Evolutionary conservation across 2,113 vertebrate species (phyloP).

Genomic region (Grantiella picta): DNA sequence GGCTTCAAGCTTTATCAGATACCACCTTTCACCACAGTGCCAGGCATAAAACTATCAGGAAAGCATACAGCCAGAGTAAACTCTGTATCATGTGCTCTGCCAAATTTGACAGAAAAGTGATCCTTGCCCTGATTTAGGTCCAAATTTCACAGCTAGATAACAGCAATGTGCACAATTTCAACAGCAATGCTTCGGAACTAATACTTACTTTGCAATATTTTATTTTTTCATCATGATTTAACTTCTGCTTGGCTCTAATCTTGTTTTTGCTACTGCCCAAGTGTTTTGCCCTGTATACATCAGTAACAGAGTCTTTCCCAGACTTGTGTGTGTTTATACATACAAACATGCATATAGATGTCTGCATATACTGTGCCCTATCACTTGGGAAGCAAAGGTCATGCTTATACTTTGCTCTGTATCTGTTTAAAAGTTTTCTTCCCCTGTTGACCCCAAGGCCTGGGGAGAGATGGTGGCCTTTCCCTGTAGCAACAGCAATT

Average conservation of each 20-base stretch:
- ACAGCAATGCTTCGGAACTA: not conserved
- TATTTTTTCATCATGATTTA: not conserved
- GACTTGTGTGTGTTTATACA: accelerated
- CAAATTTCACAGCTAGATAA: slow-evolving; percentile 2
- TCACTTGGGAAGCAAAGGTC: not conserved
- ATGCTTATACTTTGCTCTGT: not conserved
- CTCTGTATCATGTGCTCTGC: not conserved
- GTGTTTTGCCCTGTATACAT: not conserved
- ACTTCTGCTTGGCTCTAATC: not conserved
- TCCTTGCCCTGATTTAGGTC: not conserved
- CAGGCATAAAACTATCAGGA: not conserved
- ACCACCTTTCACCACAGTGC: not conserved
- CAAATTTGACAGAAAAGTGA: not conserved
- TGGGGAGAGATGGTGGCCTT: not conserved
- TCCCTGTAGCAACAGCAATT: accelerated
- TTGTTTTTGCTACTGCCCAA: not conserved
- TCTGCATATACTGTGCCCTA: accelerated
- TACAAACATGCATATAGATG: not conserved
- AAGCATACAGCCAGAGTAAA: not conserved
- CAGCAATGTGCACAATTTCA: not conserved
- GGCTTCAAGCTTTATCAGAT: not conserved
- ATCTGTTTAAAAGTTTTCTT: not conserved
- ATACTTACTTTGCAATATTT: not conserved
- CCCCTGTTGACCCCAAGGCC: not conserved
- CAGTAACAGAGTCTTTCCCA: not conserved